Conservation (phyloP, 2,888 invertebrate species). For the Zootermopsis nevadensis region DNA sequence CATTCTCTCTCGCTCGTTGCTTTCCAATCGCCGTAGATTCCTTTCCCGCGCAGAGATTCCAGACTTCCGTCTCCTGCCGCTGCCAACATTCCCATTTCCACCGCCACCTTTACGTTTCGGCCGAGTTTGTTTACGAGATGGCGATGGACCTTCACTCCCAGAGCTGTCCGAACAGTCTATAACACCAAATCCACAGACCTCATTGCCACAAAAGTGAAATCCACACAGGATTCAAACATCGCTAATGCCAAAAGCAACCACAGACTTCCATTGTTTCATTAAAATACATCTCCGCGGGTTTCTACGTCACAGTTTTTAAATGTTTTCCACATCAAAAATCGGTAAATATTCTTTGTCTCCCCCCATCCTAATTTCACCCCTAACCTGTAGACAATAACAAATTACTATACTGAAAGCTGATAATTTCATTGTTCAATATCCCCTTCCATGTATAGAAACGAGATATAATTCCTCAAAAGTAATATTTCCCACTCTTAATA, state of each 20-base stretch:
- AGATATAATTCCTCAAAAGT: too few species aligned
- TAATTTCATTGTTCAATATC: too few species aligned
- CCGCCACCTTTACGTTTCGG: slow-evolving; percentile 42
- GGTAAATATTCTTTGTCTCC: too few species aligned
- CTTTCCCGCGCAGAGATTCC: slow-evolving; percentile 75
- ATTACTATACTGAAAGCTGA: too few species aligned
- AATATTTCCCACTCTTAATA: too few species aligned
- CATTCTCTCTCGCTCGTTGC: slow-evolving; percentile 82
- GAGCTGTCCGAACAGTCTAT: slow-evolving; percentile 46
- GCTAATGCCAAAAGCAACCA: not conserved
- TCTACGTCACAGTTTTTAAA: too few species aligned
- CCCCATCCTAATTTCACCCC: too few species aligned
- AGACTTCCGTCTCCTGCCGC: slow-evolving; percentile 66
- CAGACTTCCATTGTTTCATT: too few species aligned
- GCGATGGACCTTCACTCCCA: slow-evolving; percentile 43
- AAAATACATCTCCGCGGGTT: not conserved
- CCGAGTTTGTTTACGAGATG: slow-evolving; percentile 29
- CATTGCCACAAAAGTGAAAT: too few species aligned
- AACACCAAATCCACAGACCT: not conserved
- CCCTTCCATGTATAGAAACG: too few species aligned
- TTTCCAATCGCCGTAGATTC: slow-evolving; percentile 78
- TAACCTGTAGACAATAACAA: too few species aligned
- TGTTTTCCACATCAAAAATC: too few species aligned
- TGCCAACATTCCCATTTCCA: slow-evolving; percentile 45
- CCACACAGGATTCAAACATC: not conserved